Percentiles rank a stretch among this genome's conserved stretches.
phyloP scores from a whole-genome alignment of 1,140 invertebrate genomes.

The Drosophila ercepeae region DNA sequence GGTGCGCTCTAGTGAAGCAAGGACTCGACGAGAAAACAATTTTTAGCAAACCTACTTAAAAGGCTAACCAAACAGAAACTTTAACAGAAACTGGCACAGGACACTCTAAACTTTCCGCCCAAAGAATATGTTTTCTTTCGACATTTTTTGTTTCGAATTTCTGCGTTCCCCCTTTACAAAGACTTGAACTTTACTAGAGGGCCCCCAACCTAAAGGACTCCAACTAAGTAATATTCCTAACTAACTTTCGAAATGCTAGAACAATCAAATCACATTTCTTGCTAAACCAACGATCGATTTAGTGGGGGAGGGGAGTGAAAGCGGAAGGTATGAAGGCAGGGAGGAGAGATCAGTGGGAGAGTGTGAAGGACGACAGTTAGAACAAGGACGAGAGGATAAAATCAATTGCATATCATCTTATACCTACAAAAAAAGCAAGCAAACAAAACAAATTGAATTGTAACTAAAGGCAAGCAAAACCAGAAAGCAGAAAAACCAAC shows the following conservation, averaged over 20 bases:
- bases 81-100: slow-evolving; percentile 33
- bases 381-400: slow-evolving; percentile 58
- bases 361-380: not conserved
- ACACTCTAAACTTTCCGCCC: slow-evolving; percentile 79
- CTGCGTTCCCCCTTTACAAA: slow-evolving; percentile 54
- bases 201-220: slow-evolving; percentile 31
- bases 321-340: slow-evolving; percentile 5
- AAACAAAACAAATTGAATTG: slow-evolving; percentile 45
- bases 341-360: slow-evolving; percentile 18
- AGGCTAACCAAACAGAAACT: slow-evolving; percentile 38
- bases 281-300: slow-evolving; percentile 62
- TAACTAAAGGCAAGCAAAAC: slow-evolving; percentile 58
- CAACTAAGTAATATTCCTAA: slow-evolving; percentile 57
- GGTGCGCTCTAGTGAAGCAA: slow-evolving; percentile 47
- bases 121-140: slow-evolving; percentile 35
- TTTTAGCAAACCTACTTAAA: slow-evolving; percentile 3
- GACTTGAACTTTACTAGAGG: slow-evolving; percentile 55
- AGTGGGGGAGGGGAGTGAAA: slow-evolving; percentile 21
- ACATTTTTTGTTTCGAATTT: slow-evolving; percentile 29
- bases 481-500: slow-evolving; percentile 61
- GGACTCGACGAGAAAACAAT: slow-evolving; percentile 31
- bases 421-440: slow-evolving; percentile 37
- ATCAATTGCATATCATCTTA: slow-evolving; percentile 81
- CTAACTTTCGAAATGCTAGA: slow-evolving; percentile 77
- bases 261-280: slow-evolving; percentile 78